A percentile compares a stretch with the other conserved stretches of the same genome.
phyloP scores from a whole-genome alignment of 2,797 vertebrate species.

The Novumbra hubbsi region DNA sequence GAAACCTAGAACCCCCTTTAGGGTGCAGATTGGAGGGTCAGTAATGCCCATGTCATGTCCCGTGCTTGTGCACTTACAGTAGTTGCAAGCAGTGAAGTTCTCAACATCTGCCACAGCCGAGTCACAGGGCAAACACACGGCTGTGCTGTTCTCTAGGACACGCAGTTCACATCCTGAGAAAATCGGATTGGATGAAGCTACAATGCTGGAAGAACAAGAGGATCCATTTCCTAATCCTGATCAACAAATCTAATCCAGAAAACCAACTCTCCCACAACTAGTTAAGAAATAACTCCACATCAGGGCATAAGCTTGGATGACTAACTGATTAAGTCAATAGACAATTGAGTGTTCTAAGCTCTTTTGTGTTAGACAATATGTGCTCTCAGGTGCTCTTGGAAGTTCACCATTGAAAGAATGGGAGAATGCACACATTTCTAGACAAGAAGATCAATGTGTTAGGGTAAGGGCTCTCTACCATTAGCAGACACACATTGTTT shows the following conservation, averaged over 20 bases:
- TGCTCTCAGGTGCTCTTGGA: too few relatives aligned
- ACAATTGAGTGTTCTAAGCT: too few relatives aligned
- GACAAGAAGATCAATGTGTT: too few relatives aligned
- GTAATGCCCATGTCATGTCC: background rate
- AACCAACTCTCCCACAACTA: background rate
- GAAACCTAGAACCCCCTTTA: background rate
- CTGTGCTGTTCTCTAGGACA: conserved; percentile 81
- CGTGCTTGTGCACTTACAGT: conserved; percentile 61
- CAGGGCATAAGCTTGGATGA: too few relatives aligned
- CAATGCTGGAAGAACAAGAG: background rate
- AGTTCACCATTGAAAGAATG: too few relatives aligned
- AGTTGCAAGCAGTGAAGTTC: conserved; percentile 71
- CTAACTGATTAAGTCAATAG: too few relatives aligned
- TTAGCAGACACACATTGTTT: too few relatives aligned
- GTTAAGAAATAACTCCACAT: too few relatives aligned
- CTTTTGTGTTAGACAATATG: too few relatives aligned
- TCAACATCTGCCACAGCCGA: conserved; percentile 60
- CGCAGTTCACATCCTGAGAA: conserved; percentile 81
- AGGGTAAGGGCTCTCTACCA: too few relatives aligned
- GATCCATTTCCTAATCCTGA: background rate
- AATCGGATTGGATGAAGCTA: conserved; percentile 20
- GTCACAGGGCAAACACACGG: conserved; percentile 82
- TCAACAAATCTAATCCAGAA: background rate
- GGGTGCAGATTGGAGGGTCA: background rate
- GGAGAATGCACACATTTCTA: too few relatives aligned